These are phyloP conservation scores for Pseudochirops cupreus DNA, from an alignment of 2,797 vertebrate species.

Conservation along the genomic window DNA sequence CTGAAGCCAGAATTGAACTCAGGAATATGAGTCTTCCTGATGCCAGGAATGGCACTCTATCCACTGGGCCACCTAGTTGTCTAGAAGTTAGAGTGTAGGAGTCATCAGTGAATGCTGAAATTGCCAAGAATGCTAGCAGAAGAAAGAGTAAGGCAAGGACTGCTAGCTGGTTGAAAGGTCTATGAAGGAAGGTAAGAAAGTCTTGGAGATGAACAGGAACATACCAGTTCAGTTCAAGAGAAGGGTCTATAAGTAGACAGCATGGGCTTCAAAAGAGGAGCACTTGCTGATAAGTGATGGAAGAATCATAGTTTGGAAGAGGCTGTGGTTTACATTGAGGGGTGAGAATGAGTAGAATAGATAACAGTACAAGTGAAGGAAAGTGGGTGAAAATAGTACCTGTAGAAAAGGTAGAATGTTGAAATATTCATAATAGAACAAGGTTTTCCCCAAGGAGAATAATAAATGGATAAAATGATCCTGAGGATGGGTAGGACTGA, in stretches of 20 bases:
- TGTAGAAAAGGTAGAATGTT: neutral
- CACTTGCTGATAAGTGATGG: neutral
- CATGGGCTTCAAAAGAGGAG: neutral
- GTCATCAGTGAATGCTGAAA: no score
- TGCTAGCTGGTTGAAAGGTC: neutral
- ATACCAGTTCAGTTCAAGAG: neutral
- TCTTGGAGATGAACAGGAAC: neutral
- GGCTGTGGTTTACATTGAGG: neutral
- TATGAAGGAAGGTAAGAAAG: neutral
- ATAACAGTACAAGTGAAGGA: neutral
- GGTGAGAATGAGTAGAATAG: neutral
- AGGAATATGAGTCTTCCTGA: no score
- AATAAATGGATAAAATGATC: no score
- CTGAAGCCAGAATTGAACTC: no score
- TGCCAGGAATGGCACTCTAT: no score
- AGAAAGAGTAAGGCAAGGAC: no score
- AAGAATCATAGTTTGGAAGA: neutral
- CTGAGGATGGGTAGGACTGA: neutral
- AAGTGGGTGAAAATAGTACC: neutral
- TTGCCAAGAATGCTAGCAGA: no score
- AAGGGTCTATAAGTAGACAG: neutral
- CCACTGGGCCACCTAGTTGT: no score
- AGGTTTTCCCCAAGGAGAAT: neutral
- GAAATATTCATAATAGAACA: neutral
- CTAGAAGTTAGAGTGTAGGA: no score